Base-by-base conservation (phyloP, 2,113 vertebrate genomes). In the Paracanthobrama guichenoti region DNA sequence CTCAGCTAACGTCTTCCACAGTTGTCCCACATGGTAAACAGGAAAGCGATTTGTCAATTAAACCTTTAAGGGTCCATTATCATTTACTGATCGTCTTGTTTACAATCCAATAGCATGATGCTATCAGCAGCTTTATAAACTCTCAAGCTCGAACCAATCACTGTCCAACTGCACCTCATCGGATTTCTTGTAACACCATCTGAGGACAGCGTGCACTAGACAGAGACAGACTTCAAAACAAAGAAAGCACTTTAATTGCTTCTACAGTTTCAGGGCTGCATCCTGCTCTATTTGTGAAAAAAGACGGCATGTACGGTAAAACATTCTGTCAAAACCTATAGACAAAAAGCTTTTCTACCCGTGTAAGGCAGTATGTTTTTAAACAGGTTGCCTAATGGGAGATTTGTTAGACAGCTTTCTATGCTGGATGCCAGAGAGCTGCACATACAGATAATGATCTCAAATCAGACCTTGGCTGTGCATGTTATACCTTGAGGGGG, bases 101-200 rank as follows among this genome's bases (percentile, higher is more conserved):
- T 80, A 80, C 79, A 80, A 80, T 67, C 79, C 79, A 80, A 67
- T 66, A 50, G 22, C 60, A 66, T 35, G 79, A 80, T 80, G 60
- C 44, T 50, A 80, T 80, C 79, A 53, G 79, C 26, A 31, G 6
- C 35, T 67, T 46, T 67, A 67, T 18, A 26, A 67, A 67, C 60
- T 31, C 42, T 80, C 10, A 28, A 48, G 78, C 39, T 79, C 77
- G 35, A 62, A 14, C 39, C 39, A 79, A 62, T 48, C 59, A 79
- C n/a, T 48, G 24, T 35, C 60, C 79, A 80, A 35, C 79, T 80
- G 62, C 60, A 80, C 42, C 20, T 50, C 62, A 7, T 67, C 42
- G 1, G 18, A 26, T 66, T 66, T 80, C 26, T 28, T 50, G 44
- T 14, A 76, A 76, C 59, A 31, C 24, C 72, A 12, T 80, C n/a